Conservation (phyloP, 2,888 invertebrate species). For the Epicampocera succincta region DNA sequence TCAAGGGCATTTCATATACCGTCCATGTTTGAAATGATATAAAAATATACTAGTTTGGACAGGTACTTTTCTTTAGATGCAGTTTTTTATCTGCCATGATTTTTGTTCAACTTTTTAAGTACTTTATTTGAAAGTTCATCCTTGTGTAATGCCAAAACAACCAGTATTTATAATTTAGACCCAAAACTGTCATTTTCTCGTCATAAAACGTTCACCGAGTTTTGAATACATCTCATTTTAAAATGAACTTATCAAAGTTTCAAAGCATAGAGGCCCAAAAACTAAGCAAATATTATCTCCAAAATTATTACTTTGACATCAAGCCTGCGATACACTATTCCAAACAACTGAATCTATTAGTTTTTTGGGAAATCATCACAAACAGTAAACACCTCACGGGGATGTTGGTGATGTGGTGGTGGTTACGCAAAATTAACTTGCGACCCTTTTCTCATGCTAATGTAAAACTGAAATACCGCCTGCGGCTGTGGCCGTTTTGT, state of each 20-base stretch:
- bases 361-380: too few species aligned
- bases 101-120: too few species aligned
- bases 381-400: too few species aligned
- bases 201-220: constrained; percentile 45
- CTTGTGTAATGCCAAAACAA: too few species aligned
- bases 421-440: constrained; percentile 17
- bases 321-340: constrained; percentile 18
- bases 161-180: too few species aligned
- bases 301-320: constrained; percentile 45
- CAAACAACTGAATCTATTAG: not conserved
- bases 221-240: too few species aligned
- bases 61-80: too few species aligned
- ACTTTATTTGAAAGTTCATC: too few species aligned
- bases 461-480: constrained; percentile 51
- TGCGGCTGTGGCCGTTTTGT: constrained; percentile 47
- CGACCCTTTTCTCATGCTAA: constrained; percentile 10
- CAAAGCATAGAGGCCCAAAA: constrained; percentile 5
- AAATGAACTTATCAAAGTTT: constrained; percentile 44
- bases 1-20: too few species aligned
- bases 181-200: constrained; percentile 11
- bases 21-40: too few species aligned
- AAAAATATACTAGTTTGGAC: too few species aligned
- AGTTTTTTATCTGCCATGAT: too few species aligned
- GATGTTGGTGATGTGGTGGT: constrained; percentile 13
- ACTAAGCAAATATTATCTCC: constrained; percentile 37